Evolutionary conservation across 2,113 vertebrate genomes (phyloP).

Genomic region (Dipodomys ordii): DNA sequence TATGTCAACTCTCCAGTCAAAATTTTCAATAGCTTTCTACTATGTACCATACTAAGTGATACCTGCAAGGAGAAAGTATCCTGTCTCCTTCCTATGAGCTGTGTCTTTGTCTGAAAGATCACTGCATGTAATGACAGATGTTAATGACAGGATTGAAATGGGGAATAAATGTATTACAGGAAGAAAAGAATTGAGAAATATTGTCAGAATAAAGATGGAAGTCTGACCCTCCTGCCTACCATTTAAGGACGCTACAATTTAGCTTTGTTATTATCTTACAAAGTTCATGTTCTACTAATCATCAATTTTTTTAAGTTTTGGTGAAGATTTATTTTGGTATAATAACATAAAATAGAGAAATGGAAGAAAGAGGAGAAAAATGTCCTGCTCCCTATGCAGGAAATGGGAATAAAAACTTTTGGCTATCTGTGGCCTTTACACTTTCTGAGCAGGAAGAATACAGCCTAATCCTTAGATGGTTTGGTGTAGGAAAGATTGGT

Average conservation of each 20-base stretch:
- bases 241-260: not conserved
- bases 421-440: too few species aligned
- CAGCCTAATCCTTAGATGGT: too few species aligned
- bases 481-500: too few species aligned
- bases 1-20: slow-evolving; percentile 51
- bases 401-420: too few species aligned
- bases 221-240: not conserved
- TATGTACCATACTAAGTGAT: slow-evolving; percentile 25
- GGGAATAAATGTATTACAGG: slow-evolving; percentile 21
- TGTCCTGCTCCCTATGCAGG: too few species aligned
- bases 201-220: not conserved
- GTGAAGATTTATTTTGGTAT: too few species aligned
- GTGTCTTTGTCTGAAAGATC: not conserved
- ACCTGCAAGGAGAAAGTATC: not conserved
- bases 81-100: not conserved
- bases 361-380: too few species aligned
- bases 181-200: slow-evolving; percentile 1
- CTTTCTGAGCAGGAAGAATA: too few species aligned
- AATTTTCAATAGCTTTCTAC: not conserved
- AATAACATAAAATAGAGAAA: too few species aligned
- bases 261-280: not conserved
- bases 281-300: slow-evolving; percentile 30
- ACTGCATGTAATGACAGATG: not conserved
- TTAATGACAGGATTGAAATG: not conserved
- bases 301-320: too few species aligned